These are phyloP conservation scores for Donacobius atricapilla DNA, from an alignment of 2,113 vertebrate species.

Conservation along the genomic window DNA sequence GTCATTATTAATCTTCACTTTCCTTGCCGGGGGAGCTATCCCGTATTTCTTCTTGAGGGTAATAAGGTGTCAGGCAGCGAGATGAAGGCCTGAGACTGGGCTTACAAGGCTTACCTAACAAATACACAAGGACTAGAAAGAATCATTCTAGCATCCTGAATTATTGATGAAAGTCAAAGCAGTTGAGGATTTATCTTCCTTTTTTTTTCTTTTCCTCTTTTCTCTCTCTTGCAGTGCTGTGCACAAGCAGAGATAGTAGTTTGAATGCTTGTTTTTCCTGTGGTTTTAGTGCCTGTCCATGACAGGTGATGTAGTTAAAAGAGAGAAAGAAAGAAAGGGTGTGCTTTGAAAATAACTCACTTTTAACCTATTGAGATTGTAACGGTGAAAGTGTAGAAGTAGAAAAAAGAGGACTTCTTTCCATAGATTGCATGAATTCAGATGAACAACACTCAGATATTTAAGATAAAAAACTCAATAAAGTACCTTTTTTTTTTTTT, in stretches of 20 bases:
- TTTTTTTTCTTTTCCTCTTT: rapidly evolving
- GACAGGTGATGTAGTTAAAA: neutral
- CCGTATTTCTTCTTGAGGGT: neutral
- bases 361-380: neutral
- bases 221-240: rapidly evolving
- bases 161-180: neutral
- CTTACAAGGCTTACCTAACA: neutral
- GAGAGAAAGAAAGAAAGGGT: neutral
- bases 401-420: neutral
- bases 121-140: neutral
- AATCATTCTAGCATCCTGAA: neutral
- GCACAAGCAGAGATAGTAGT: neutral
- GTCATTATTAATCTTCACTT: neutral
- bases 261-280: neutral
- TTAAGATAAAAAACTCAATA: neutral
- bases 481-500: neutral
- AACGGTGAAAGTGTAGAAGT: neutral
- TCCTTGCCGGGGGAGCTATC: neutral
- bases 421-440: neutral
- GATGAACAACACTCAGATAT: neutral
- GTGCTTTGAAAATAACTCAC: neutral
- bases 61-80: neutral
- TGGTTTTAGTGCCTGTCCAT: neutral
- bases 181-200: neutral
- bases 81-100: neutral